These are phyloP conservation scores for Drosophila busckii DNA, from an alignment of 1,140 invertebrate species.

Conservation along the genomic window DNA sequence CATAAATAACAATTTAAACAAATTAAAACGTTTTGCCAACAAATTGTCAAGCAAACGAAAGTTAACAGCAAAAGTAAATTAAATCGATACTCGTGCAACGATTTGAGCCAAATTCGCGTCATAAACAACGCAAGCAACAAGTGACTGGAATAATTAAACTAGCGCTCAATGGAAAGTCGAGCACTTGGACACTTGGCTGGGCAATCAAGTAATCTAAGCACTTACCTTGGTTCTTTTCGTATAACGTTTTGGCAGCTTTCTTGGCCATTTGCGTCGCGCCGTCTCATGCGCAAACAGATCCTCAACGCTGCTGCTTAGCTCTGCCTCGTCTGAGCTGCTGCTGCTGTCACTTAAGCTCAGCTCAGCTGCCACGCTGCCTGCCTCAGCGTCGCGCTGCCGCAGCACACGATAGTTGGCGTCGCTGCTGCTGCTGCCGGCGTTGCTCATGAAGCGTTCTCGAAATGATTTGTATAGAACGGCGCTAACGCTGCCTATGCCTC, in stretches of 20 bases:
- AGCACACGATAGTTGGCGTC: conserved; percentile 39
- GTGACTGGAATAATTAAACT: conserved; percentile 27
- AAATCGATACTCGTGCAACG: conserved; percentile 36
- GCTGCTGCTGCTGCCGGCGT: conserved; percentile 4
- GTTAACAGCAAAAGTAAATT: conserved; percentile 22
- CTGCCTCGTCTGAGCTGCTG: conserved; percentile 8
- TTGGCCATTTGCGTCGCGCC: conserved; percentile 38
- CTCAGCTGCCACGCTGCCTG: conserved; percentile 4
- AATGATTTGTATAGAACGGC: conserved; percentile 50
- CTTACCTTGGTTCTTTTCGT: conserved; percentile 41
- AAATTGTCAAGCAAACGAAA: conserved; percentile 20
- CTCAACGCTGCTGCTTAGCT: conserved; percentile 51
- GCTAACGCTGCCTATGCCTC: conserved; percentile 51
- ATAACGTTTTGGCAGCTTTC: conserved; percentile 13
- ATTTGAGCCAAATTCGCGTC: conserved; percentile 37
- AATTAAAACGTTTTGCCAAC: conserved; percentile 1
- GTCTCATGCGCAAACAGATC: conserved; percentile 45
- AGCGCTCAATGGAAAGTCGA: conserved; percentile 42
- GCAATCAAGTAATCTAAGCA: neutral
- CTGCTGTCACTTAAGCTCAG: conserved; percentile 29
- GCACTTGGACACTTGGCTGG: too few relatives aligned
- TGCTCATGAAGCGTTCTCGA: conserved; percentile 49
- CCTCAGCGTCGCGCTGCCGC: conserved; percentile 45
- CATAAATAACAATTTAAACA: neutral
- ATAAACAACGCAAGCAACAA: conserved; percentile 18